Base-by-base conservation (phyloP, 2,113 vertebrate species). In the Columba janthina region DNA sequence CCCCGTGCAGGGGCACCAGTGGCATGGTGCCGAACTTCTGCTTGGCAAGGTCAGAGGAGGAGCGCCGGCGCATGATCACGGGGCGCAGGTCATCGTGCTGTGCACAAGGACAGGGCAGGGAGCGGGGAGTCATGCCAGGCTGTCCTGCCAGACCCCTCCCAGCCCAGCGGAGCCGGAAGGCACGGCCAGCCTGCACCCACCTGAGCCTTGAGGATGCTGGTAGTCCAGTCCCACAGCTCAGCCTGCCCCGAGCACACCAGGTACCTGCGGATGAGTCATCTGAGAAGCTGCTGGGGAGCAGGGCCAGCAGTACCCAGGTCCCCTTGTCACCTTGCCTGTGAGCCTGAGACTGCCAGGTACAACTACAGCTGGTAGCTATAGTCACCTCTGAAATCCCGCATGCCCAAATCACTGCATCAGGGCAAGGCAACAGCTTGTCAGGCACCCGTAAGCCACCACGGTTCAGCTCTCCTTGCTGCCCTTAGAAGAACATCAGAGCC, bases 11-110 rank as follows among this genome's bases (percentile, higher is more conserved):
- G 3, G 99, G 99, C 88, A 99, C 98, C 64, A 99, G 97, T 0
- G 99, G 99, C 99, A 99, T 99, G 2, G 99, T 99, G 72, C 99
- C 99, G 4, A 99, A 99, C 97, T 99, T 99, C 97, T 99, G 99
- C 97, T 99, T 99, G 87, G 98, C 98, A 5, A 99, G 98, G 88
- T 99, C 99, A 0, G 99, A 99, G 58, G 99, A 99, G 32, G 99
- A 99, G 94, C 97, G 99, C 0, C 99, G 98, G 29, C 99, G 97
- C 88, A 99, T 92, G 66, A 99, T 97, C 32, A 97, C 99, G 5
- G 98, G 98, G 28, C 96, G 98, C 21, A 98, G 98, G 85, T 99
- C 99, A 11, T 99, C 98, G 0, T 99, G 99, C 98, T 99, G 94
- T 26, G 88, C 25, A 31, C 48, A 61, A 77, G 44, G 57, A 58